Evolutionary conservation across 2,113 vertebrate species (phyloP), one percentile per base, ranked within the genome.

Genomic region (Baryphthengus martii): DNA sequence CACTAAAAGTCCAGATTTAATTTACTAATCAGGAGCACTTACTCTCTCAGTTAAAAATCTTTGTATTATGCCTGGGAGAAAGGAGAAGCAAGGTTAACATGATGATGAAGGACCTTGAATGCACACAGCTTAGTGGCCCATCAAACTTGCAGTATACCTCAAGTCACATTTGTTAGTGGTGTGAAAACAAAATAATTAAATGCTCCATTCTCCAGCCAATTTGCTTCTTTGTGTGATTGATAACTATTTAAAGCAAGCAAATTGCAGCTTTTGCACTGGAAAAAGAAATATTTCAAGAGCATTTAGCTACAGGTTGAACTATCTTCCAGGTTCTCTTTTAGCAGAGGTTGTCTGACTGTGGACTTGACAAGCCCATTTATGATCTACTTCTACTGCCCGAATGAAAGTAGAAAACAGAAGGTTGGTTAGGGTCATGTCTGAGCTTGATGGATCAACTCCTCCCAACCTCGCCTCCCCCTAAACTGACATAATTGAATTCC

Each of bases 401-500:
- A 78, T 91, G 49, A 75, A 93, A 83, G 77, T 13, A 77, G 73
- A 80, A 79, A 94, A 66, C 33, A 26, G 35, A 92, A 88, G 55
- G 56, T 45, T 90, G 53, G 31, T 62, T 88, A 50, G 50, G 47
- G 71, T 89, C 63, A 11, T 42, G 49, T 83, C 82, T 72, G 89
- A 88, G 17, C 17, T 70, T 95, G 85, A 96, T 90, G 66, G 68
- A 95, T 93, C 93, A 90, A 47, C 85, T 67, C 59, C 56, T 90
- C 71, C 80, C 56, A 65, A 49, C 50, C 15, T 85, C 49, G 55
- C 37, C 52, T 78, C 75, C 44, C 39, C 62, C 72, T 88, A 49
- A 79, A 83, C 40, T 70, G 92, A 74, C 75, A 94, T 31, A 75
- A 33, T 2, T 88, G 89, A 96, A 97, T 96, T 96, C 70, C 87